These are phyloP conservation scores for Hoplias malabaricus DNA, from an alignment of 2,113 vertebrate genomes.

Conservation along the genomic window DNA sequence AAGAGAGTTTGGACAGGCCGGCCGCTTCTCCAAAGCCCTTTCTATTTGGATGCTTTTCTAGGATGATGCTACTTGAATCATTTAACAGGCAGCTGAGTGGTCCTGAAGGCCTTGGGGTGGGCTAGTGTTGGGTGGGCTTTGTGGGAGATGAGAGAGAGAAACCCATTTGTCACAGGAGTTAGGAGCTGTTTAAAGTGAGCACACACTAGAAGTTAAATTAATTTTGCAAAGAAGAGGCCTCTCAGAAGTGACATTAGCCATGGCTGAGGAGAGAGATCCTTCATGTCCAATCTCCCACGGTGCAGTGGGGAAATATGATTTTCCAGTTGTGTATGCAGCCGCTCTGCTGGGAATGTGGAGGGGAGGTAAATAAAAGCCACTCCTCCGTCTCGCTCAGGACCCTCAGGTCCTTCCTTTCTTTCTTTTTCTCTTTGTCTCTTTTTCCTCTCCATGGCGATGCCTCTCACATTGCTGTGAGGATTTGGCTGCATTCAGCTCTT, in stretches of 20 bases:
- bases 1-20: too few relatives aligned
- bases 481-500: too few relatives aligned
- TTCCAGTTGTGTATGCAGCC: conserved; percentile 31
- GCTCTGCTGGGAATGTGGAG: conserved; percentile 5
- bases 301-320: conserved; percentile 39
- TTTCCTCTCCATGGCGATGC: background rate
- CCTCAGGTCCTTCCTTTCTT: background rate
- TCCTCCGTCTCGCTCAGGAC: background rate
- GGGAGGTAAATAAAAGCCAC: conserved; percentile 27
- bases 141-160: conserved; percentile 43
- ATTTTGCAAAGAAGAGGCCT: conserved; percentile 67
- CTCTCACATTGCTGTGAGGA: background rate
- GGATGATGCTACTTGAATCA: background rate
- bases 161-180: conserved; percentile 58
- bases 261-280: conserved; percentile 66
- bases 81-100: conserved; percentile 8
- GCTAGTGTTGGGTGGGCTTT: background rate
- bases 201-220: conserved; percentile 63
- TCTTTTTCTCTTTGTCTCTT: background rate
- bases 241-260: conserved; percentile 66
- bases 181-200: conserved; percentile 45
- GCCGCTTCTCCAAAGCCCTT: too few relatives aligned
- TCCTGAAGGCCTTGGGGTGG: background rate
- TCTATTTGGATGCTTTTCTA: background rate
- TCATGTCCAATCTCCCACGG: conserved; percentile 55